Percentiles rank a stretch among this genome's conserved stretches.
phyloP scores from a whole-genome alignment of 2,888 invertebrate species.

The Melanostoma scalare region DNA sequence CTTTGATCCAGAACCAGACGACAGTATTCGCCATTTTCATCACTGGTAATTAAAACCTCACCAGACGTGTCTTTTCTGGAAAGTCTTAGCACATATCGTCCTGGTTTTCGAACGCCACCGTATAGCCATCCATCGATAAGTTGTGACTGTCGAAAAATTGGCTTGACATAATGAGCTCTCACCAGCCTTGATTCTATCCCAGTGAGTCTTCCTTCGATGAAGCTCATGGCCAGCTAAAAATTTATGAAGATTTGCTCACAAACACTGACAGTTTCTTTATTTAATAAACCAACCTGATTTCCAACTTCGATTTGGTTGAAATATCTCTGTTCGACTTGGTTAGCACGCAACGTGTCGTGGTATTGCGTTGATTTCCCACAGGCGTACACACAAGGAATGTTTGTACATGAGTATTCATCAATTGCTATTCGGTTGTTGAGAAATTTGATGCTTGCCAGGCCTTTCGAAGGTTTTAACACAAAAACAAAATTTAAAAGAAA shows the following conservation, averaged over 20 bases:
- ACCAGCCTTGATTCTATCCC: constrained; percentile 7
- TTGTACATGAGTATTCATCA: constrained; percentile 44
- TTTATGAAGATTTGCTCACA: background rate
- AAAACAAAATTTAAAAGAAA: background rate
- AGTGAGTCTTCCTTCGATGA: constrained; percentile 23
- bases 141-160: constrained; percentile 52
- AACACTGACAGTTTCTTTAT: background rate
- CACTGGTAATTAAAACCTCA: constrained; percentile 43
- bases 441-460: background rate
- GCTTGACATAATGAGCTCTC: constrained; percentile 28
- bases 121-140: constrained; percentile 31
- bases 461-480: too few relatives aligned
- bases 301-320: constrained; percentile 59
- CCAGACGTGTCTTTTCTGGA: constrained; percentile 5
- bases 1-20: constrained; percentile 75
- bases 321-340: constrained; percentile 33
- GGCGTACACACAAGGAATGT: constrained; percentile 49
- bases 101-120: constrained; percentile 60
- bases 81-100: constrained; percentile 29
- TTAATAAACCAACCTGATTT: constrained; percentile 21
- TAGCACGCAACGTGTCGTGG: constrained; percentile 1
- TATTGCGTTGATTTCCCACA: constrained; percentile 42
- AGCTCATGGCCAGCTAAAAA: constrained; percentile 39
- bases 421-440: constrained; percentile 22
- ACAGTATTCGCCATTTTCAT: constrained; percentile 76